phyloP scores from a whole-genome alignment of 2,888 invertebrate genomes.

The Pachliopta kotzebuea region DNA sequence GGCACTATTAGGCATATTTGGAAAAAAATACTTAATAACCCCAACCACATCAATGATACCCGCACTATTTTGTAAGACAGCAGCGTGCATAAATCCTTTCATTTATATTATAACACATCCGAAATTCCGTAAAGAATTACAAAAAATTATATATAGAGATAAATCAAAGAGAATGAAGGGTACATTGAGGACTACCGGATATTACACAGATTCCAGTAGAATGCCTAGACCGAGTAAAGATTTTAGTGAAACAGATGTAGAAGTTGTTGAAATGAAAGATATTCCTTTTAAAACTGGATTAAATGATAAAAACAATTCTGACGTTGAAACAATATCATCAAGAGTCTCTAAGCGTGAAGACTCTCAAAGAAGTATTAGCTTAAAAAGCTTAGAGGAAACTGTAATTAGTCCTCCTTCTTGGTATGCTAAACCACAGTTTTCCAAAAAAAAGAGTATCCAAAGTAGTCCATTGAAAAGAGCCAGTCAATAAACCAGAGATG shows the following conservation, averaged over 20 bases:
- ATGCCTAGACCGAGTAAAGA: conserved; percentile 63
- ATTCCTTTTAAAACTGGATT: conserved; percentile 57
- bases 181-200: conserved; percentile 60
- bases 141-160: conserved; percentile 62
- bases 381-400: conserved; percentile 63
- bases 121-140: conserved; percentile 83
- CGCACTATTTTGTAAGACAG: conserved; percentile 89
- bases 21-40: conserved; percentile 82
- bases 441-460: conserved; percentile 70
- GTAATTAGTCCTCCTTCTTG: conserved; percentile 73
- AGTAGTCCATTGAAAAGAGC: conserved; percentile 60
- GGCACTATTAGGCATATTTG: conserved; percentile 86
- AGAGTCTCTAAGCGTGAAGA: conserved; percentile 55
- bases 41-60: conserved; percentile 88
- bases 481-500: conserved; percentile 27
- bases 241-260: conserved; percentile 73
- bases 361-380: conserved; percentile 55
- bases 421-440: conserved; percentile 76
- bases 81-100: conserved; percentile 90
- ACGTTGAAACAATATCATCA: conserved; percentile 58
- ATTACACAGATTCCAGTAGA: conserved; percentile 53
- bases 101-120: conserved; percentile 91
- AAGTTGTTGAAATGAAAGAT: conserved; percentile 77
- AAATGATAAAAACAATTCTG: conserved; percentile 35
- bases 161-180: conserved; percentile 64